These are phyloP conservation scores for Smutsia gigantea DNA, from an alignment of 2,797 vertebrate genomes.

Conservation along the genomic window DNA sequence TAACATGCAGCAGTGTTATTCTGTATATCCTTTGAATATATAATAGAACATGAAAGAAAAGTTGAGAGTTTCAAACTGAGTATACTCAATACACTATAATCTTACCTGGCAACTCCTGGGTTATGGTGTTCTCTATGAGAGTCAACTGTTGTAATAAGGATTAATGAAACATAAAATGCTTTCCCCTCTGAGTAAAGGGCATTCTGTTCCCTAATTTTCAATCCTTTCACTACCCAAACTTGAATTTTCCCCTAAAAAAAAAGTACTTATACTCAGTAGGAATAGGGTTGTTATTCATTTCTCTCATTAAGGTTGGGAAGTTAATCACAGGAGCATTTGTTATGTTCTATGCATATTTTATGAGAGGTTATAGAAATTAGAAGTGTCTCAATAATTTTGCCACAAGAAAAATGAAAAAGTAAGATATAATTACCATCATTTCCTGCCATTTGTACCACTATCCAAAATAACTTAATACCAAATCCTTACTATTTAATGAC, in stretches of 20 bases:
- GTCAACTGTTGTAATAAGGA: constrained; percentile 18
- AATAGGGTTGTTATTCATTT: neutral
- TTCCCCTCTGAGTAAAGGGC: neutral
- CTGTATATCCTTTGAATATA: constrained; percentile 38
- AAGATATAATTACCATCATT: neutral
- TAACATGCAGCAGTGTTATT: neutral
- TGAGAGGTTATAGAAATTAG: constrained; percentile 17
- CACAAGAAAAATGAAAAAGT: constrained; percentile 17
- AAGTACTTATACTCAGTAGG: neutral
- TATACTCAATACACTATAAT: neutral
- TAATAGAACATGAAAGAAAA: constrained; percentile 56
- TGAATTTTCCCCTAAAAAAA: constrained; percentile 17
- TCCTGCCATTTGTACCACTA: constrained; percentile 23
- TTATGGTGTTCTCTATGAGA: neutral
- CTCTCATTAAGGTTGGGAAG: neutral
- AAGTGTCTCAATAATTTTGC: constrained; percentile 9
- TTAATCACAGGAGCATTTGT: constrained; percentile 14
- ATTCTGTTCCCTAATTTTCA: constrained; percentile 2
- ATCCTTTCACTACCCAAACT: neutral
- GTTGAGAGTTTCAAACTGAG: constrained; percentile 43
- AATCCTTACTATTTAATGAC: neutral
- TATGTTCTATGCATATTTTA: constrained; percentile 34
- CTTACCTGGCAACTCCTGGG: neutral
- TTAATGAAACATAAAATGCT: neutral
- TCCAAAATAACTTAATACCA: neutral